These are phyloP conservation scores for Tholera decimalis DNA, from an alignment of 2,888 invertebrate species.

Conservation along the genomic window DNA sequence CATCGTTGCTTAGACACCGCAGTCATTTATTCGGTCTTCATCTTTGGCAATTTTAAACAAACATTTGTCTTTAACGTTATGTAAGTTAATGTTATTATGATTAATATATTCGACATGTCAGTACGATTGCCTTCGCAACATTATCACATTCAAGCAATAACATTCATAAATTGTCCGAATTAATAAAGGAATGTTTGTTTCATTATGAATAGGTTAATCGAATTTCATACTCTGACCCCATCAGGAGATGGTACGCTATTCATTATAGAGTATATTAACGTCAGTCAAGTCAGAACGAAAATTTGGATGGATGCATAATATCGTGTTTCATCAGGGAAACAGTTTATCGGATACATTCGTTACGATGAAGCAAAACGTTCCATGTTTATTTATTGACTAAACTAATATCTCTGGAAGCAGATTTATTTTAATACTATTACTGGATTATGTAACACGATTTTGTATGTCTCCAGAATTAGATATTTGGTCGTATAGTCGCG, in stretches of 20 bases:
- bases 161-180: slow-evolving; percentile 70
- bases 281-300: slow-evolving; percentile 75
- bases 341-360: slow-evolving; percentile 71
- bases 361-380: slow-evolving; percentile 57
- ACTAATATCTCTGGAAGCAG: slow-evolving; percentile 64
- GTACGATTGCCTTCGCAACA: slow-evolving; percentile 51
- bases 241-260: slow-evolving; percentile 75
- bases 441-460: slow-evolving; percentile 61
- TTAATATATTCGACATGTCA: slow-evolving; percentile 58
- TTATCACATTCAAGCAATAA: slow-evolving; percentile 56
- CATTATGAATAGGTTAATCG: slow-evolving; percentile 78
- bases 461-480: slow-evolving; percentile 63
- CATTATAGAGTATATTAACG: slow-evolving; percentile 76
- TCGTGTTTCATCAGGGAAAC: slow-evolving; percentile 74
- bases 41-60: slow-evolving; percentile 52
- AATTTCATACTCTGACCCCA: slow-evolving; percentile 77
- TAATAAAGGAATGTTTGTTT: slow-evolving; percentile 72
- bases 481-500: slow-evolving; percentile 68
- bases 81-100: slow-evolving; percentile 57
- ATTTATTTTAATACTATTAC: slow-evolving; percentile 62
- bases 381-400: slow-evolving; percentile 60
- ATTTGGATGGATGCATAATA: slow-evolving; percentile 70
- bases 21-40: slow-evolving; percentile 33
- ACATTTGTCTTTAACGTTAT: slow-evolving; percentile 55
- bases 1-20: slow-evolving; percentile 22